Percentiles rank a stretch among this genome's conserved stretches.
Conservation (phyloP, 2,113 vertebrate species). For the rabbit (Oryctolagus cuniculus) region DNA sequence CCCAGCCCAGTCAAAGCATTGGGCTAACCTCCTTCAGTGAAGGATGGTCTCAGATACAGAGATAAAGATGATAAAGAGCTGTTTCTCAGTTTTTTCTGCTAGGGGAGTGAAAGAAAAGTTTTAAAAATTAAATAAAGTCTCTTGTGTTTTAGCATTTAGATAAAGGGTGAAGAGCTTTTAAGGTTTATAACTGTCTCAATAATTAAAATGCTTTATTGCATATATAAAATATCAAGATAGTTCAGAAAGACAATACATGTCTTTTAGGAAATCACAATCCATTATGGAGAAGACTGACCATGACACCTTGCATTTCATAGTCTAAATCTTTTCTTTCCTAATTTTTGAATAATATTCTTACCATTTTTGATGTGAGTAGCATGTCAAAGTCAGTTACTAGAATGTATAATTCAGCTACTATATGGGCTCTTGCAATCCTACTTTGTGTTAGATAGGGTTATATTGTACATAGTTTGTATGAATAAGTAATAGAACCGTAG, state of each 20-base stretch:
- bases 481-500: background rate
- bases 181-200: background rate
- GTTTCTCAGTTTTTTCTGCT: background rate
- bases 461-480: background rate
- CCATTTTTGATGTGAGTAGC: constrained; percentile 18
- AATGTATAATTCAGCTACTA: constrained; percentile 3
- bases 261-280: background rate
- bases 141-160: background rate
- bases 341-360: constrained; percentile 58
- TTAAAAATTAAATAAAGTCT: background rate
- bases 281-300: background rate
- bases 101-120: background rate
- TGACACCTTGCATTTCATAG: background rate
- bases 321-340: constrained; percentile 27
- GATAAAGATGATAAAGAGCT: background rate
- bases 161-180: background rate
- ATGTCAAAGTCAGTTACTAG: constrained; percentile 15
- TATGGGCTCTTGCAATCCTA: background rate
- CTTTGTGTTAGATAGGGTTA: background rate
- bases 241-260: constrained; percentile 22
- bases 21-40: background rate
- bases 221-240: background rate
- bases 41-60: background rate
- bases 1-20: background rate
- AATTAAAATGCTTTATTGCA: background rate